Percentiles rank a stretch among this genome's conserved stretches.
Conservation (phyloP, 1,140 invertebrate species). For the Fopius arisanus region DNA sequence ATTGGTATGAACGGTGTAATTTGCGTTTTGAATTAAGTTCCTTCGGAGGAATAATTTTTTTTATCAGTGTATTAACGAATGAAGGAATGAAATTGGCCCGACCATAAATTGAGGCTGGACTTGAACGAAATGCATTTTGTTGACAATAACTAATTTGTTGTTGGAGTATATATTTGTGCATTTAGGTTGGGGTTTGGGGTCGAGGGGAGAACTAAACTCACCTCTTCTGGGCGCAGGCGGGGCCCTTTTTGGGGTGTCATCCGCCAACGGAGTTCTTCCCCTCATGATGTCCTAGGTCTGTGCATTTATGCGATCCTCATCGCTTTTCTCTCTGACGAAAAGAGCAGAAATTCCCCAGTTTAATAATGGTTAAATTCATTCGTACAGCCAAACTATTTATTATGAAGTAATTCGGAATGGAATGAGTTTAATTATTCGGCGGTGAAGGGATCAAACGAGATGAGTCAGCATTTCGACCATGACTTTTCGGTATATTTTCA, state of each 20-base stretch:
- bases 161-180: too few relatives aligned
- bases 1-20: too few relatives aligned
- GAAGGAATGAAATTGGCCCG: too few relatives aligned
- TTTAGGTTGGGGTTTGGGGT: slow-evolving; percentile 1
- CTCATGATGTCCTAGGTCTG: slow-evolving; percentile 58
- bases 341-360: slow-evolving; percentile 18
- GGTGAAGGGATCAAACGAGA: too few relatives aligned
- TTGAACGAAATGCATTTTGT: too few relatives aligned
- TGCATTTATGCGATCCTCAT: slow-evolving; percentile 43
- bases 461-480: too few relatives aligned
- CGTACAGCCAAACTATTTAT: background rate
- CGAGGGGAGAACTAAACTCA: slow-evolving; percentile 43
- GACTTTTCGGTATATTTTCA: too few relatives aligned
- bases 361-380: background rate
- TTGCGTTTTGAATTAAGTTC: too few relatives aligned
- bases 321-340: slow-evolving; percentile 21
- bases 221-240: slow-evolving; percentile 60
- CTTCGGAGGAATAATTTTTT: too few relatives aligned
- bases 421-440: background rate
- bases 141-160: too few relatives aligned
- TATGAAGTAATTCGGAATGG: background rate
- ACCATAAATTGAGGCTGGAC: too few relatives aligned
- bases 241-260: slow-evolving; percentile 63
- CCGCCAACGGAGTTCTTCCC: slow-evolving; percentile 62
- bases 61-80: too few relatives aligned